phyloP scores from a whole-genome alignment of 1,140 invertebrate genomes.

The Drosophila takahashii region DNA sequence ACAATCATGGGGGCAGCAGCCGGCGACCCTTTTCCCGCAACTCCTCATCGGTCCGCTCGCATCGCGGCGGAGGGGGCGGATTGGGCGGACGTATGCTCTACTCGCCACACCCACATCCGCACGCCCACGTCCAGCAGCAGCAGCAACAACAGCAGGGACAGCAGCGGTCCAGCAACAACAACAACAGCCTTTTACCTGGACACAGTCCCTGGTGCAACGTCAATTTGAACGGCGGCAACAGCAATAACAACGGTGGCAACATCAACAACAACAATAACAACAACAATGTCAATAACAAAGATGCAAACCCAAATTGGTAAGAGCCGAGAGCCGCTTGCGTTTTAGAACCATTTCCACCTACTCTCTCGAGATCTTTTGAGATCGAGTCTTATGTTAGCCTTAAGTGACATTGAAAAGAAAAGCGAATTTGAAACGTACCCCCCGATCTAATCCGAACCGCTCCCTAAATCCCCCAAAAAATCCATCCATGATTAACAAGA shows the following conservation, averaged over 20 bases:
- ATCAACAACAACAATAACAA: conserved; percentile 48
- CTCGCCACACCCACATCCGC: conserved; percentile 65
- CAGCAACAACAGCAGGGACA: conserved; percentile 34
- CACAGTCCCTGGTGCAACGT: conserved; percentile 76
- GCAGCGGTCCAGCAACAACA: conserved; percentile 41
- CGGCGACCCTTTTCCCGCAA: conserved; percentile 73
- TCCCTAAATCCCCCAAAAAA: conserved; percentile 13
- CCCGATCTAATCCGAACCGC: conserved; percentile 48
- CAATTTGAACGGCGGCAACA: conserved; percentile 57
- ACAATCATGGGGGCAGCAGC: conserved; percentile 71
- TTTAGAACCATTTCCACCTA: conserved; percentile 20
- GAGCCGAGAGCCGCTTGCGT: conserved; percentile 60
- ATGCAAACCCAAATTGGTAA: conserved; percentile 77
- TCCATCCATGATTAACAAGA: conserved; percentile 56
- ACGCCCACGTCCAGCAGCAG: conserved; percentile 50
- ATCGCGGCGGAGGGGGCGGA: conserved; percentile 54
- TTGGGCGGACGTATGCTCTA: conserved; percentile 58
- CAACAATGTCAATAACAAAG: conserved; percentile 72
- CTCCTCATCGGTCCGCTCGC: conserved; percentile 69
- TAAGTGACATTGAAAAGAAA: conserved; percentile 73
- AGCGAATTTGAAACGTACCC: conserved; percentile 76
- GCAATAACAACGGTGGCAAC: conserved; percentile 30
- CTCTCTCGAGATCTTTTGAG: conserved; percentile 16
- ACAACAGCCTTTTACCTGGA: conserved; percentile 60
- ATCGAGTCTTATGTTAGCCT: conserved; percentile 64